Evolutionary conservation across 1,140 invertebrate species (phyloP).

Genomic region (Triops longicaudatus): DNA sequence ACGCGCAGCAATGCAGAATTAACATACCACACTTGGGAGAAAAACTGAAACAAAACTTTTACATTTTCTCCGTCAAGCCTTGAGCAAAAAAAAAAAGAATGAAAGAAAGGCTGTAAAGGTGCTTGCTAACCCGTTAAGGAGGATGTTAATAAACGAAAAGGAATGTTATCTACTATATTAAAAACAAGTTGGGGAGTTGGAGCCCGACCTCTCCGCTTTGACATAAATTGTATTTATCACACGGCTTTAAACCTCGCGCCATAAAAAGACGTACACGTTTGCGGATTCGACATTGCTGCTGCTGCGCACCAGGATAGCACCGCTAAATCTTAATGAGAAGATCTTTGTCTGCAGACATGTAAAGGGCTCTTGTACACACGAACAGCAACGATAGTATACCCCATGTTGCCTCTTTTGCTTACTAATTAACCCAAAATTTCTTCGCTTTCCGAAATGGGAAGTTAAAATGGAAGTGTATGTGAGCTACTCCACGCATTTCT

Average conservation of each 20-base stretch:
- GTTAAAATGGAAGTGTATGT: background rate
- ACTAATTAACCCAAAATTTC: background rate
- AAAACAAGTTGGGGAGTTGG: too few species aligned
- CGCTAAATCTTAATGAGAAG: constrained; percentile 15
- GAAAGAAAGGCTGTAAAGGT: background rate
- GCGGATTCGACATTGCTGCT: background rate
- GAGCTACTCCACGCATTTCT: background rate
- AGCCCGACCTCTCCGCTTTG: background rate
- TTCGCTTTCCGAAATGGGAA: background rate
- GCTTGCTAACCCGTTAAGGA: background rate
- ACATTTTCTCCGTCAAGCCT: too few species aligned
- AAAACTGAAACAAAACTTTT: background rate
- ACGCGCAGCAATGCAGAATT: constrained; percentile 14
- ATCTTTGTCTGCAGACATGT: constrained; percentile 11
- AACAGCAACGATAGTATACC: background rate
- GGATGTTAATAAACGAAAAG: constrained; percentile 2
- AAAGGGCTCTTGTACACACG: background rate
- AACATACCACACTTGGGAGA: background rate
- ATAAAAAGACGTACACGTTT: background rate
- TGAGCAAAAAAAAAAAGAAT: background rate
- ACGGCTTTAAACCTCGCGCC: background rate
- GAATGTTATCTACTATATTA: background rate
- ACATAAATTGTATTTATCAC: constrained; percentile 16
- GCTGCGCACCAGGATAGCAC: background rate
- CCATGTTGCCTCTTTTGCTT: background rate